Conservation (phyloP, 2,113 vertebrate genomes). For the Ploceus nigricollis region DNA sequence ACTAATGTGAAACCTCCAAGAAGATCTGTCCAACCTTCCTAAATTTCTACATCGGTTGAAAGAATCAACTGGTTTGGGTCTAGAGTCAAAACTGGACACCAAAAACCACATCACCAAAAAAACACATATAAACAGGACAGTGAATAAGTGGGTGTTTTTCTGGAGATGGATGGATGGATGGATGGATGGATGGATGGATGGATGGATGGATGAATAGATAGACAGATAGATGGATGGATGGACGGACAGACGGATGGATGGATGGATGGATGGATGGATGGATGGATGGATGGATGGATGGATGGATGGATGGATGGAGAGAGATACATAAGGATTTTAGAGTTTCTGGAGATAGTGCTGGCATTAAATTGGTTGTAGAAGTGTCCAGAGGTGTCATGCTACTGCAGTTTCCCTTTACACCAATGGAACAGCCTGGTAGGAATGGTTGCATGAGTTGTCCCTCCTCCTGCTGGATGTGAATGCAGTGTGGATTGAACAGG, state of each 20-base stretch:
- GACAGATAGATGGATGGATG: rapidly evolving
- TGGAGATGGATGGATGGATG: neutral
- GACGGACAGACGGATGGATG: rapidly evolving
- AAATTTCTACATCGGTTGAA: neutral
- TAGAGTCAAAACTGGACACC: neutral
- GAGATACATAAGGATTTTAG: neutral
- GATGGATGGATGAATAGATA: neutral
- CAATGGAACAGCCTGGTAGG: neutral
- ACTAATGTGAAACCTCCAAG: neutral
- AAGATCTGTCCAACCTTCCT: neutral
- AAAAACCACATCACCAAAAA: neutral
- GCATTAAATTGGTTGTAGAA: neutral
- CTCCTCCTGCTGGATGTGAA: neutral
- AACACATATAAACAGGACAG: neutral
- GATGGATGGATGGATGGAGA: rapidly evolving
- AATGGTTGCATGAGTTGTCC: rapidly evolving
- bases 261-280: rapidly evolving
- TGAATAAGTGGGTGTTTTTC: neutral
- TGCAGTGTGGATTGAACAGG: rapidly evolving
- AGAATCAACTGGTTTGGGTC: neutral
- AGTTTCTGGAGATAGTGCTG: neutral
- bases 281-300: neutral
- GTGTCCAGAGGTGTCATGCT: neutral
- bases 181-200: too few species aligned
- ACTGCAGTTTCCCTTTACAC: neutral